Evolutionary conservation across 2,113 vertebrate species (phyloP).

Genomic region (Tamias sibiricus): DNA sequence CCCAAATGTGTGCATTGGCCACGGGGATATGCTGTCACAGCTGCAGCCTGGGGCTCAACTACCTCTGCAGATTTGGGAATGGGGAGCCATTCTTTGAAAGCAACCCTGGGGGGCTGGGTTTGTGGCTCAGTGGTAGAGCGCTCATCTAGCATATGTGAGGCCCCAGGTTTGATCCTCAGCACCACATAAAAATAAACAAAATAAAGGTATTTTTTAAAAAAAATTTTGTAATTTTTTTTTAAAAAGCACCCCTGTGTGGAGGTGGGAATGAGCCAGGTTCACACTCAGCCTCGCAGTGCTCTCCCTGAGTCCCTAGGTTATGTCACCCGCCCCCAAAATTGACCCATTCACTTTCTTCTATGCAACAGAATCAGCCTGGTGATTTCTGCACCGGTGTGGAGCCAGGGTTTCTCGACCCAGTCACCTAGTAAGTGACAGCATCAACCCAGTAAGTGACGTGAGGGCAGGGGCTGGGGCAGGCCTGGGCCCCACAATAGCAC

Average conservation of each 20-base stretch:
- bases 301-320: neutral
- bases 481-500: neutral
- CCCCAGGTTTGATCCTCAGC: too few relatives aligned
- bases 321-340: neutral
- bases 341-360: neutral
- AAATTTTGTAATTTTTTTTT: too few relatives aligned
- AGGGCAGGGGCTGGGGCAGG: neutral
- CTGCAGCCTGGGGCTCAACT: neutral
- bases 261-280: neutral
- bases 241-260: too few relatives aligned
- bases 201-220: too few relatives aligned
- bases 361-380: neutral
- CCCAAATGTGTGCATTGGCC: neutral
- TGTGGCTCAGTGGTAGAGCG: too few relatives aligned
- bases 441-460: neutral
- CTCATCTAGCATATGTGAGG: too few relatives aligned
- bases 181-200: too few relatives aligned
- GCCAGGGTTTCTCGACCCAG: neutral
- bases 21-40: too few relatives aligned
- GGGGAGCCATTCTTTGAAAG: neutral
- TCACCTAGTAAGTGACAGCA: too few relatives aligned
- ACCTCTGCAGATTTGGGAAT: too few relatives aligned
- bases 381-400: too few relatives aligned
- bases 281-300: neutral
- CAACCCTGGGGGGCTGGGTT: too few relatives aligned